Evolutionary conservation across 2,113 vertebrate genomes (phyloP).

Genomic region (Dicerorhinus sumatrensis): DNA sequence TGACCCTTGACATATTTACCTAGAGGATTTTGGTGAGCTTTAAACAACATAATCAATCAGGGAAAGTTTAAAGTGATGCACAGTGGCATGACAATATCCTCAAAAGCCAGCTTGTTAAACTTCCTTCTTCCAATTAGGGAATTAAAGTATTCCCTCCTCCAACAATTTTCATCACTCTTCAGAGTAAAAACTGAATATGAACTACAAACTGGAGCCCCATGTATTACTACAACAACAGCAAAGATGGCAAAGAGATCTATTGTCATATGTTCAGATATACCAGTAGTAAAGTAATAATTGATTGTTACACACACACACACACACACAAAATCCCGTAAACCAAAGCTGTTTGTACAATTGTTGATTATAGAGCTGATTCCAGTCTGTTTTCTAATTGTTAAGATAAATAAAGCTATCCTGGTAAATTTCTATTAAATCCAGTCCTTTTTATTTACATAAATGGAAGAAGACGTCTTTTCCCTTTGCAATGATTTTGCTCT

Average conservation of each 20-base stretch:
- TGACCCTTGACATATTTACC: background rate
- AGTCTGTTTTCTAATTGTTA: background rate
- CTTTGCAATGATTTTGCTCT: slow-evolving; percentile 5
- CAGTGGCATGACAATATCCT: background rate
- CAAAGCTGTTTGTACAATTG: background rate
- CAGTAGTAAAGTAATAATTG: background rate
- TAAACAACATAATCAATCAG: background rate
- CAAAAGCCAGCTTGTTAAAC: background rate
- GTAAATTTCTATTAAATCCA: slow-evolving; percentile 22
- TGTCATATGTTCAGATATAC: background rate
- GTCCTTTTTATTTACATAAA: slow-evolving; percentile 35
- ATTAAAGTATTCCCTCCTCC: background rate
- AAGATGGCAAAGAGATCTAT: background rate
- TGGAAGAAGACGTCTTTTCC: background rate
- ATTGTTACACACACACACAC: background rate
- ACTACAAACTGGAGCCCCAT: background rate
- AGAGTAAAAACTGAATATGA: background rate
- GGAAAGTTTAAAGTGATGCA: background rate
- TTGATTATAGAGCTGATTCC: background rate
- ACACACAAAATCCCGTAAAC: background rate
- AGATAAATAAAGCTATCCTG: slow-evolving; percentile 31
- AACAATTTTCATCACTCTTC: background rate
- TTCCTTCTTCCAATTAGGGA: background rate
- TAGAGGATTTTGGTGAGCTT: background rate
- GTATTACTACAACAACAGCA: background rate